Evolutionary conservation across 1,140 invertebrate genomes (phyloP), one percentile per base, ranked within the genome.

Genomic region (roundworm (Caenorhabditis elegans)): DNA sequence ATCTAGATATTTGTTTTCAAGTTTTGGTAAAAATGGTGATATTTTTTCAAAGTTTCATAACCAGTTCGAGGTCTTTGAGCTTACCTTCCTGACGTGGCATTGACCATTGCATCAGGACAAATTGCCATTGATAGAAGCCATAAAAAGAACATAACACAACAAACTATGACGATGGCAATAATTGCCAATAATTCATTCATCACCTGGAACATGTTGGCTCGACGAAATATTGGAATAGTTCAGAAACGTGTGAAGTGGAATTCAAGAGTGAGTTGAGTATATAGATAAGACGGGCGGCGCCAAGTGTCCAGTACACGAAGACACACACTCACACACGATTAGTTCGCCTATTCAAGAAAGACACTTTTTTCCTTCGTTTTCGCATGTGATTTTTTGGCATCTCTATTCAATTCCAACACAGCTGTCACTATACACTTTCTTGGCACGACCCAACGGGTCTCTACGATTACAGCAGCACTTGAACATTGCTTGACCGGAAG

Each of bases 111-210:
- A 78, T 85, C 84, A 3, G 84, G 84, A 78, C 84, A 85, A 15
- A 78, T 85, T n/a, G 84, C 84, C 84, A 85, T 85, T 6, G 82
- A 84, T 6, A 85, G n/a, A 36, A 85, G 79, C 84, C 84, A 85
- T 10, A 80, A 70, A 36, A 85, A 84, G 79, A 85, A 85, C 84
- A 85, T 85, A 22, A 83, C 65, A 53, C 84, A 85, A 36, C 84
- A 85, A 19, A 85, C 51, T n/a, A 85, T 75, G 0, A 85, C 84
- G 47, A 85, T 85, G 55, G 47, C 28, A 17, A 85, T 84, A 28
- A 85, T 85, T 3, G 84, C 84, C 36, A 85, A 34, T 22, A 85
- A 65, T 65, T 85, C 84, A 36, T 85, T 77, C 84, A 85, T 85
- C n/a, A 70, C 60, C 60, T 70, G 60, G 60, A 70, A 70, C 60